Evolutionary conservation across 2,797 vertebrate species (phyloP).

Genomic region (Gambelia wislizenii): DNA sequence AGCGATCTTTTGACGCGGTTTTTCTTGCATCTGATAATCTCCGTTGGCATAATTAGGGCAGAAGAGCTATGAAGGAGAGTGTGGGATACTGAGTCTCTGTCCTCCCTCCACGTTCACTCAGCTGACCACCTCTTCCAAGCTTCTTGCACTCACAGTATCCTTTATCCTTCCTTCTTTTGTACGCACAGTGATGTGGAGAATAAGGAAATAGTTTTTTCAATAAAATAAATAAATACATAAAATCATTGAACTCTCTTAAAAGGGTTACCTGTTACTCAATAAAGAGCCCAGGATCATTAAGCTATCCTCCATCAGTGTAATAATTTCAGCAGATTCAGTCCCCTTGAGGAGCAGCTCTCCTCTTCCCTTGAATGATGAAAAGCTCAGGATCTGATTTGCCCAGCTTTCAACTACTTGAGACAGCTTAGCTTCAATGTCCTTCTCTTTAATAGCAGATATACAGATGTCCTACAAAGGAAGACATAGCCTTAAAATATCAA

Average conservation of each 20-base stretch:
- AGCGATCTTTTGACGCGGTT: too few species aligned
- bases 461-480: slow-evolving; percentile 79
- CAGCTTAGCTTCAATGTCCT: slow-evolving; percentile 83
- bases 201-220: background rate
- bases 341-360: slow-evolving; percentile 82
- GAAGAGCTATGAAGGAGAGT: background rate
- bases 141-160: background rate
- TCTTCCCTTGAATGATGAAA: slow-evolving; percentile 77
- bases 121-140: background rate
- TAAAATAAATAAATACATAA: background rate
- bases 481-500: slow-evolving; percentile 15
- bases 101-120: background rate
- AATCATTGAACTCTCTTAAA: background rate
- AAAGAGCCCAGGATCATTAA: slow-evolving; percentile 82
- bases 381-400: slow-evolving; percentile 78
- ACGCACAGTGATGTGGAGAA: background rate
- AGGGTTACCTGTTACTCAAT: slow-evolving; percentile 80
- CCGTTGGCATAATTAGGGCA: background rate
- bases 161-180: background rate
- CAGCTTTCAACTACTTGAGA: slow-evolving; percentile 76
- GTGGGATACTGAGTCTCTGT: background rate
- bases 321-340: slow-evolving; percentile 77
- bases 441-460: slow-evolving; percentile 83
- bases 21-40: too few species aligned
- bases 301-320: slow-evolving; percentile 82